Conservation (phyloP, 2,888 invertebrate genomes). For the Dasysyrphus tricinctus region DNA sequence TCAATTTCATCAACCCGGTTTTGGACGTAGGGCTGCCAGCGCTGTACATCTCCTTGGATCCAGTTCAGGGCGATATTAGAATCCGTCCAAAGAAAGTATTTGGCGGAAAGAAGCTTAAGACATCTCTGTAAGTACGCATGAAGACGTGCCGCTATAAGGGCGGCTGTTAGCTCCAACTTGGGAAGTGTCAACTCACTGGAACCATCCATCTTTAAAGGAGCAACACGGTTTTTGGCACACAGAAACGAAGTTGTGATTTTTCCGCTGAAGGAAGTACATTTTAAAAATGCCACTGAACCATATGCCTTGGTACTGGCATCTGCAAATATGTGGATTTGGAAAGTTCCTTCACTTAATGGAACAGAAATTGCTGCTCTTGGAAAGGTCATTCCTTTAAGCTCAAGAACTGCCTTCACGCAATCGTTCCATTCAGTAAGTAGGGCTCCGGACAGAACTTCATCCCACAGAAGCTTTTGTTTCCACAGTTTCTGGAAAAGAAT, state of each 20-base stretch:
- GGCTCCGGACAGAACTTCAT: too few relatives aligned
- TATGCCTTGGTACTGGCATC: slow-evolving; percentile 27
- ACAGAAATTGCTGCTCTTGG: slow-evolving; percentile 3
- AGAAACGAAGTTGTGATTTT: background rate
- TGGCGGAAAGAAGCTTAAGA: background rate
- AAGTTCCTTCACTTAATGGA: slow-evolving; percentile 7
- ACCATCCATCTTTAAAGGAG: slow-evolving; percentile 28
- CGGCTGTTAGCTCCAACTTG: slow-evolving; percentile 1
- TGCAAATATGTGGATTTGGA: slow-evolving; percentile 38
- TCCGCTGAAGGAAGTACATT: background rate
- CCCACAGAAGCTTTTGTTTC: too few relatives aligned
- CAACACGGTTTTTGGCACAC: slow-evolving; percentile 38
- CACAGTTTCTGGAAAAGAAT: too few relatives aligned
- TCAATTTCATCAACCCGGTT: slow-evolving; percentile 24
- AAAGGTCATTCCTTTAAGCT: background rate
- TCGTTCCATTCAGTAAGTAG: slow-evolving; percentile 6
- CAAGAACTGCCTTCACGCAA: background rate
- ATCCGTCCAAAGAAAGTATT: slow-evolving; percentile 34
- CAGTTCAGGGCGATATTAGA: slow-evolving; percentile 24
- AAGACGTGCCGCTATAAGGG: slow-evolving; percentile 26
- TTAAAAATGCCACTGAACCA: slow-evolving; percentile 20
- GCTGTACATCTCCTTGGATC: slow-evolving; percentile 22
- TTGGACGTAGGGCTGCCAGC: slow-evolving; percentile 34
- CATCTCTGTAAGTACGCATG: background rate
- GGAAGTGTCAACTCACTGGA: slow-evolving; percentile 27